Conservation (phyloP, 1,140 invertebrate genomes). For the Chrysomallon squamiferum region DNA sequence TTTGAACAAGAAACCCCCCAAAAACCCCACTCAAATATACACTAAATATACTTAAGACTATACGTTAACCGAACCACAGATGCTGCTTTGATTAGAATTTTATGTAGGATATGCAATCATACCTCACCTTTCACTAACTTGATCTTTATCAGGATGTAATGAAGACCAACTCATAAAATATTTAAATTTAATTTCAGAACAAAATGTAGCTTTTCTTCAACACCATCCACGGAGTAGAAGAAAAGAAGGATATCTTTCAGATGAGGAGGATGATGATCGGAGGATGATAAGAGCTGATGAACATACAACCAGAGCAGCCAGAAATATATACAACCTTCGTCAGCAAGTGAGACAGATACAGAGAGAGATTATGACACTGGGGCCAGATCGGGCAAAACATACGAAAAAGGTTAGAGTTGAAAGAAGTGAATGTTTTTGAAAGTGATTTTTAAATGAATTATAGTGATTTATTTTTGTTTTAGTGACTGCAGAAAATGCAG, state of each 20-base stretch:
- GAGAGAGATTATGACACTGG: constrained; percentile 28
- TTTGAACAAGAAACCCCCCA: no score
- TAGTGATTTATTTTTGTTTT: background rate
- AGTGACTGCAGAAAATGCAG: background rate
- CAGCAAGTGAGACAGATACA: constrained; percentile 52
- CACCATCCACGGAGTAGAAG: constrained; percentile 8
- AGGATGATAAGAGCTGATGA: constrained; percentile 37
- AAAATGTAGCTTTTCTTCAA: constrained; percentile 31
- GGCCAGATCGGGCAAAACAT: constrained; percentile 33
- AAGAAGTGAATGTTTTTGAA: background rate
- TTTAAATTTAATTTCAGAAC: constrained; percentile 19
- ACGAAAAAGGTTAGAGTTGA: constrained; percentile 40
- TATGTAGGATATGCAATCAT: no score
- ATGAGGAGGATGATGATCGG: constrained; percentile 42
- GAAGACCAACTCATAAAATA: no score
- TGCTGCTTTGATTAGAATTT: no score
- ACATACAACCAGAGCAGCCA: constrained; percentile 33
- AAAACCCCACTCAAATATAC: no score
- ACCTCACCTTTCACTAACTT: no score
- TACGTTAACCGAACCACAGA: no score
- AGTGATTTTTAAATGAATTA: background rate
- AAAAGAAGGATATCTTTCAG: constrained; percentile 35
- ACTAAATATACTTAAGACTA: no score
- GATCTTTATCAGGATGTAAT: no score
- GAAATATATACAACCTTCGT: constrained; percentile 48